Conservation (phyloP, 2,113 vertebrate species). For the Sylvietta virens region DNA sequence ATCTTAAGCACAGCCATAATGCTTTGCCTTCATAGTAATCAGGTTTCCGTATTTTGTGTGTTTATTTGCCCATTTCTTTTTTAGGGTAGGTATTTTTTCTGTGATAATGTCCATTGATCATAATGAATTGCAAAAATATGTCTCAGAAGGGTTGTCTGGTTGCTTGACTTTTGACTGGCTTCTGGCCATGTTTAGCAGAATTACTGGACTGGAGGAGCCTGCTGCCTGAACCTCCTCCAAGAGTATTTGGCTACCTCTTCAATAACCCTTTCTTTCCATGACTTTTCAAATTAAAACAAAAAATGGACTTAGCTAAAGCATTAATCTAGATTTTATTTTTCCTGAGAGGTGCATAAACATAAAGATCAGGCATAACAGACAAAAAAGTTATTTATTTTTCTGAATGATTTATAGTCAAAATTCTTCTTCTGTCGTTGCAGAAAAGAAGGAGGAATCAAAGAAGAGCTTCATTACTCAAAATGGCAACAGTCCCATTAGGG, state of each 20-base stretch:
- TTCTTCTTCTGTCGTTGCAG: conserved; percentile 20
- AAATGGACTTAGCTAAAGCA: not conserved
- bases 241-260: not conserved
- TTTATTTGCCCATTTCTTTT: not conserved
- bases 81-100: not conserved
- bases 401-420: conserved; percentile 2
- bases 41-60: not conserved
- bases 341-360: not conserved
- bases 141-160: not conserved
- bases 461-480: conserved; percentile 44
- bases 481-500: conserved; percentile 40
- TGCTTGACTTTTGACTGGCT: conserved; percentile 4
- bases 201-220: not conserved
- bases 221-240: not conserved
- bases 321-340: conserved; percentile 1
- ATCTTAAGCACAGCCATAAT: not conserved
- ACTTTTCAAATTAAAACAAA: conserved; percentile 6
- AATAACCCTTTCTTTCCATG: not conserved
- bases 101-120: not conserved
- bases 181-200: not conserved
- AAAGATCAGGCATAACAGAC: conserved; percentile 2
- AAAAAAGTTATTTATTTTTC: conserved; percentile 25
- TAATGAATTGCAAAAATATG: not conserved
- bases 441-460: conserved; percentile 30
- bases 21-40: not conserved